These are phyloP conservation scores for Oncorhynchus mykiss DNA, from an alignment of 2,113 vertebrate genomes.

Conservation along the genomic window DNA sequence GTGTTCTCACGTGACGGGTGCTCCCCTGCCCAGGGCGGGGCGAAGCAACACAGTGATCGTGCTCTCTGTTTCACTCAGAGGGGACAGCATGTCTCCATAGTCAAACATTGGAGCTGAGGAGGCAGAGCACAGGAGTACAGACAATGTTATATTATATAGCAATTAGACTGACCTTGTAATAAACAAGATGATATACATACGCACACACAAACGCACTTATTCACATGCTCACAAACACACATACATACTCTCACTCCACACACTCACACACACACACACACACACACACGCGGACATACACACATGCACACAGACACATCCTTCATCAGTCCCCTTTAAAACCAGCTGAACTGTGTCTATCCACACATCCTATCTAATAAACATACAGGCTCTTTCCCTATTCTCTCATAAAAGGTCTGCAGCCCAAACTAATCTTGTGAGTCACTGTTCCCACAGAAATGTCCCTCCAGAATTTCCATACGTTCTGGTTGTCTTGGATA, in stretches of 20 bases:
- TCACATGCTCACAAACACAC: conserved; percentile 42
- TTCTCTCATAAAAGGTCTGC: too few relatives aligned
- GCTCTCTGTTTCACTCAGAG: conserved; percentile 88
- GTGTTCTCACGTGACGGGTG: conserved; percentile 87
- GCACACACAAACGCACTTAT: conserved; percentile 2
- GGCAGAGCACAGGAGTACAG: not conserved
- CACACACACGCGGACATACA: too few relatives aligned
- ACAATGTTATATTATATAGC: not conserved
- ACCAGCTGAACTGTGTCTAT: too few relatives aligned
- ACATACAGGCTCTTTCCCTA: too few relatives aligned
- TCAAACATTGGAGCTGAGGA: conserved; percentile 88
- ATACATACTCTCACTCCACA: conserved; percentile 20
- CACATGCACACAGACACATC: conserved; percentile 4
- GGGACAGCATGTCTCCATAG: conserved; percentile 87
- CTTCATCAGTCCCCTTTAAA: too few relatives aligned
- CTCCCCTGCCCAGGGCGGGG: conserved; percentile 88
- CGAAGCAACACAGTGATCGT: conserved; percentile 93
- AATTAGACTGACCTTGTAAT: not conserved
- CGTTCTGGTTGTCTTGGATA: conserved; percentile 38
- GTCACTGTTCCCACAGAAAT: conserved; percentile 5
- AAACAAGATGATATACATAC: conserved; percentile 19
- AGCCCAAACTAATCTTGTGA: too few relatives aligned
- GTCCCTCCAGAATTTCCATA: conserved; percentile 6
- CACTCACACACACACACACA: not conserved
- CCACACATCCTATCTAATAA: too few relatives aligned